Conservation (phyloP, 2,113 vertebrate species). For the Chloroceryle aenea region DNA sequence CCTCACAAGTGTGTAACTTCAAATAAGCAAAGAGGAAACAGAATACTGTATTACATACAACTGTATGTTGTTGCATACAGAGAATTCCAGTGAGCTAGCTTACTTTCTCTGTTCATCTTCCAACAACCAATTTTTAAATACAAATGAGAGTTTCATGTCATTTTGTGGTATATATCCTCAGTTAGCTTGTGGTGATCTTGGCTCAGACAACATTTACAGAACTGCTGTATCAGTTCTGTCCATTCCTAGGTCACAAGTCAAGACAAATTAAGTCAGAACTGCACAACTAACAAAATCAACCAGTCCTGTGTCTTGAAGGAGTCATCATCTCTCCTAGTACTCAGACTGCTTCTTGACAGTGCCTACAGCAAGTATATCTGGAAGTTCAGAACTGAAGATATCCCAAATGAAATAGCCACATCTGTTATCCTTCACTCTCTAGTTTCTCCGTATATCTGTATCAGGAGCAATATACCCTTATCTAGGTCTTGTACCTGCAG, state of each 20-base stretch:
- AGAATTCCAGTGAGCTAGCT: neutral
- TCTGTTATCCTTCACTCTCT: neutral
- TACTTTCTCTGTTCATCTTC: neutral
- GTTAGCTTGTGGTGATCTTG: neutral
- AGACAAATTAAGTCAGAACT: neutral
- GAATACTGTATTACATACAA: neutral
- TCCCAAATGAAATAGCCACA: neutral
- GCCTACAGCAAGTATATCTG: neutral
- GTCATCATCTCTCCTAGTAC: neutral
- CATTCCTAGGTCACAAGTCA: neutral
- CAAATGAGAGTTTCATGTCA: neutral
- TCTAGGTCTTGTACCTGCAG: neutral
- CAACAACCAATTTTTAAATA: neutral
- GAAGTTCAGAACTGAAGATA: neutral
- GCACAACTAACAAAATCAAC: neutral
- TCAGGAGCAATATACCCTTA: neutral
- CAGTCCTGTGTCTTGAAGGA: neutral
- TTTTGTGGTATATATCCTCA: neutral
- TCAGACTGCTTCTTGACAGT: neutral
- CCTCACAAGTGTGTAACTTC: neutral
- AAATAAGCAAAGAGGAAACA: neutral
- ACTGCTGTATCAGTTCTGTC: neutral
- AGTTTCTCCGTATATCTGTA: neutral
- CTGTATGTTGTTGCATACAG: neutral
- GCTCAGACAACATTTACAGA: neutral